These are phyloP conservation scores for Brachypodius melanocephalos DNA, from an alignment of 2,113 vertebrate species.

Conservation along the genomic window DNA sequence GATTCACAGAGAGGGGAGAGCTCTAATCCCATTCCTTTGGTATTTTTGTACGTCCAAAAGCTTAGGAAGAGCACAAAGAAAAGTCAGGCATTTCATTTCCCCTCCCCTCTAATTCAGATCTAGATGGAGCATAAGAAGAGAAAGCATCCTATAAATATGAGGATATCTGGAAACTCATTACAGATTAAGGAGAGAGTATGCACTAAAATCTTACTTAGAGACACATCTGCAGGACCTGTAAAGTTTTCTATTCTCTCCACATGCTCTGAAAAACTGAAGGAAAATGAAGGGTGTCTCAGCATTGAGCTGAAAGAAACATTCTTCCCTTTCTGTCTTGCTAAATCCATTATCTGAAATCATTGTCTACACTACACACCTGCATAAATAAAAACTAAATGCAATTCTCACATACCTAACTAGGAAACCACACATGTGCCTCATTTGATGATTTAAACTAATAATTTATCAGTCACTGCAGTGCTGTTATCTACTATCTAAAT, in stretches of 20 bases:
- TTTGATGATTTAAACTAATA: neutral
- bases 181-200: neutral
- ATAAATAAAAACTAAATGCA: constrained; percentile 21
- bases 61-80: neutral
- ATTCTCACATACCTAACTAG: neutral
- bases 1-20: neutral
- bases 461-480: constrained; percentile 9
- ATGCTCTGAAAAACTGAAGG: neutral
- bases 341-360: neutral
- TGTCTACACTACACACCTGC: neutral
- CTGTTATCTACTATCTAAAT: constrained; percentile 39
- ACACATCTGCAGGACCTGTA: neutral
- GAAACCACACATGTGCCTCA: neutral
- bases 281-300: neutral
- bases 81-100: neutral
- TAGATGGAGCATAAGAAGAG: neutral
- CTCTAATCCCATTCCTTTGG: neutral
- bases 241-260: neutral
- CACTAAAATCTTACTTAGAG: neutral
- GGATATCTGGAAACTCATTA: neutral
- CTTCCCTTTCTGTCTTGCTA: neutral
- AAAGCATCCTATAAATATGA: neutral
- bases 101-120: neutral
- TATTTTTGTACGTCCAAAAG: neutral
- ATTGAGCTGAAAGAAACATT: neutral